phyloP scores from a whole-genome alignment of 2,888 invertebrate species.

The Azorinus chamasolen region DNA sequence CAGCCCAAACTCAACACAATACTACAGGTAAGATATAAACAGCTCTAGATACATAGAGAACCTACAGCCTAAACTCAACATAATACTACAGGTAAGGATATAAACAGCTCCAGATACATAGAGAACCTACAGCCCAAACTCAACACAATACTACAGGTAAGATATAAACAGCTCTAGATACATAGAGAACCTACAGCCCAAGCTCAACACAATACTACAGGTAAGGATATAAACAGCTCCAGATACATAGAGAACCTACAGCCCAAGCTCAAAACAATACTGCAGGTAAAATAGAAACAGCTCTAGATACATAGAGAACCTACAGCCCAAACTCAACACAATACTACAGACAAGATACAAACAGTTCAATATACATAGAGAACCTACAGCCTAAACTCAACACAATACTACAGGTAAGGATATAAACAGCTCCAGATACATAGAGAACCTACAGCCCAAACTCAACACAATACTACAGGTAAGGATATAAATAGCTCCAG shows the following conservation, averaged over 20 bases:
- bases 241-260: too few relatives aligned
- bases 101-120: too few relatives aligned
- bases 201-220: slow-evolving; percentile 90
- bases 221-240: too few relatives aligned
- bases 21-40: too few relatives aligned
- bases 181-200: slow-evolving; percentile 93
- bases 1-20: slow-evolving; percentile 92
- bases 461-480: slow-evolving; percentile 90
- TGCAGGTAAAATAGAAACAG: too few relatives aligned
- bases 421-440: slow-evolving; percentile 87
- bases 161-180: slow-evolving; percentile 87
- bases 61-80: too few relatives aligned
- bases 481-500: too few relatives aligned
- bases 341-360: slow-evolving; percentile 89
- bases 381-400: slow-evolving; percentile 93
- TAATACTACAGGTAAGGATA: too few relatives aligned
- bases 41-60: too few relatives aligned
- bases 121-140: slow-evolving; percentile 94
- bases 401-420: too few relatives aligned
- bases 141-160: slow-evolving; percentile 89
- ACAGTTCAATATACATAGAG: too few relatives aligned
- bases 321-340: slow-evolving; percentile 92
- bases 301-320: slow-evolving; percentile 93
- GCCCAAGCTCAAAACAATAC: slow-evolving; percentile 91
- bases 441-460: slow-evolving; percentile 94